Conservation (phyloP, 2,113 vertebrate species). For the Cichladusa arquata region DNA sequence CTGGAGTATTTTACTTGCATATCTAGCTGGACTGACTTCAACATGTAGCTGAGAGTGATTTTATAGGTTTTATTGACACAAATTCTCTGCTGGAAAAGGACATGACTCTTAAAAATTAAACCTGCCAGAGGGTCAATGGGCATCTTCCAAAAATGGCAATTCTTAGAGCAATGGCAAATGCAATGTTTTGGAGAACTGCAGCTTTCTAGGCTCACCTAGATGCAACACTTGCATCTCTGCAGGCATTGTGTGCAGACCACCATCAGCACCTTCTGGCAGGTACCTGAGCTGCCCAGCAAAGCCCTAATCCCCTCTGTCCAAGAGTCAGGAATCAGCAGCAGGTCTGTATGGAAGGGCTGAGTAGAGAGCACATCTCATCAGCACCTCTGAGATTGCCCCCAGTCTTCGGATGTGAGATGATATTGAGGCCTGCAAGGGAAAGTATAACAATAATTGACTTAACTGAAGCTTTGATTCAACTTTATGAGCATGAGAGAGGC, state of each 20-base stretch:
- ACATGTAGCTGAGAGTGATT: background rate
- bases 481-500: constrained; percentile 44
- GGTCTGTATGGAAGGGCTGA: background rate
- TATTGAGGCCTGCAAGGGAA: constrained; percentile 15
- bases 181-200: background rate
- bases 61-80: background rate
- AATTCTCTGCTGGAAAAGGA: background rate
- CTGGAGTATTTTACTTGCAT: background rate
- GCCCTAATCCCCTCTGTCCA: background rate
- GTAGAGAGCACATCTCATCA: accelerated
- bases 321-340: background rate
- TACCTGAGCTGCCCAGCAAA: background rate
- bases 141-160: background rate
- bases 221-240: background rate
- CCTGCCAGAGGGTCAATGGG: background rate
- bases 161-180: background rate
- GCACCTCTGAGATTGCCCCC: background rate
- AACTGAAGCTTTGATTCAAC: constrained; percentile 30
- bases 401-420: background rate
- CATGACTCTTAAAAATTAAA: background rate
- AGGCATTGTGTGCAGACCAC: background rate
- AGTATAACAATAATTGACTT: constrained; percentile 34
- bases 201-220: background rate
- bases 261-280: background rate
- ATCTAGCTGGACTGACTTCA: background rate